Percentiles rank a stretch among this genome's conserved stretches.
Conservation (phyloP, 2,797 vertebrate species). For the Sciurus vulgaris region DNA sequence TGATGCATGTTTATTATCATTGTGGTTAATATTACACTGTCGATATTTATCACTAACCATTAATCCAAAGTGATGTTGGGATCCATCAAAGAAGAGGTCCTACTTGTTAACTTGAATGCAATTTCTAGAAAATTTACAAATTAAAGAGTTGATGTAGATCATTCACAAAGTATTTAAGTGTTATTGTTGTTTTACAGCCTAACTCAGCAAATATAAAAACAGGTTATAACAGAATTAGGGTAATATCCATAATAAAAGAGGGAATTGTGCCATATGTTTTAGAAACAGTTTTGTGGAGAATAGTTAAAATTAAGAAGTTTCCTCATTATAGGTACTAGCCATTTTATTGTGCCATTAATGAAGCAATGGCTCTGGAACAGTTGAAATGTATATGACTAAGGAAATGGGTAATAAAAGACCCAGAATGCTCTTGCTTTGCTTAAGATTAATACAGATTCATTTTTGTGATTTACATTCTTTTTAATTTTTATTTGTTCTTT, state of each 20-base stretch:
- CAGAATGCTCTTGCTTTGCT: neutral
- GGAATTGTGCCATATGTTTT: neutral
- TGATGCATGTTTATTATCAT: neutral
- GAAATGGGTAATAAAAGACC: neutral
- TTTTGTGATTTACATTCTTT: too few relatives aligned
- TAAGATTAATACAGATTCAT: too few relatives aligned
- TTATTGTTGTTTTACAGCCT: neutral
- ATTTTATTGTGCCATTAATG: constrained; percentile 47
- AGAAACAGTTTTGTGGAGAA: constrained; percentile 1
- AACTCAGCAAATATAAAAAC: constrained; percentile 14
- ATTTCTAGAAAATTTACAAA: constrained; percentile 1
- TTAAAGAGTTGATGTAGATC: neutral
- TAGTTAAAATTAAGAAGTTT: neutral
- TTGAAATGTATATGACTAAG: neutral
- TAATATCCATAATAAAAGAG: neutral
- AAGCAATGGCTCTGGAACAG: neutral
- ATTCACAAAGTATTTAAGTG: neutral
- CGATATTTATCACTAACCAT: neutral
- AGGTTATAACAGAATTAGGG: neutral
- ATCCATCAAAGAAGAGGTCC: neutral
- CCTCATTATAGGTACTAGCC: neutral
- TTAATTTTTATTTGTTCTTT: too few relatives aligned
- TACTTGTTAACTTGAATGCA: neutral
- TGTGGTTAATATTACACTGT: neutral
- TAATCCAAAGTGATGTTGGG: constrained; percentile 1